A percentile compares a stretch with the other conserved stretches of the same genome.
Conservation (phyloP, 1,140 invertebrate genomes). For the Saccostrea glomerata region DNA sequence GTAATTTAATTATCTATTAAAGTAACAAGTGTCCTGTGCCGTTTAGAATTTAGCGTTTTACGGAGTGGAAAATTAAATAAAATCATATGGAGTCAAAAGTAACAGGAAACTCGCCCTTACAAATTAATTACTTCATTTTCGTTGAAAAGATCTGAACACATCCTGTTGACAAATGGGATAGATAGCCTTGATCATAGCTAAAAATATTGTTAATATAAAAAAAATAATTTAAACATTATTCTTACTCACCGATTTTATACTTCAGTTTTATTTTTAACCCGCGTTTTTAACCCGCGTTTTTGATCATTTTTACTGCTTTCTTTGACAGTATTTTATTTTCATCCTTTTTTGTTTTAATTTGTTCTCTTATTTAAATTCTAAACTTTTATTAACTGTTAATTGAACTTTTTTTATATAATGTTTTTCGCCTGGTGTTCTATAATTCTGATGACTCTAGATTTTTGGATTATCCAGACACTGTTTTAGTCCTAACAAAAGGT, state of each 20-base stretch:
- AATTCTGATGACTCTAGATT: neutral
- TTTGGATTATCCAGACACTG: constrained; percentile 9
- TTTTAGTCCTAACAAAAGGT: neutral
- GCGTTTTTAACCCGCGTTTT: too few relatives aligned
- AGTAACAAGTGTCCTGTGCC: constrained; percentile 26
- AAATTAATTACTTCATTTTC: constrained; percentile 32
- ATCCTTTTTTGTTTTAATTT: too few relatives aligned
- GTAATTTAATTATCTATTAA: constrained; percentile 33
- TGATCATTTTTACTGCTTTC: too few relatives aligned
- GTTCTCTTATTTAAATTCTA: neutral
- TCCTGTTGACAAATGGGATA: constrained; percentile 26
- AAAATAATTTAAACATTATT: neutral
- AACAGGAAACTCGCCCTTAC: constrained; percentile 14
- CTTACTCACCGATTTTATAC: neutral
- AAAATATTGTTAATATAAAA: neutral
- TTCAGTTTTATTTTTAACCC: neutral
- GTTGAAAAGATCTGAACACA: neutral
- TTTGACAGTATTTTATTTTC: too few relatives aligned
- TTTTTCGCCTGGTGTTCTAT: too few relatives aligned
- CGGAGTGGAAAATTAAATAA: neutral
- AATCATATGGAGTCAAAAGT: constrained; percentile 13
- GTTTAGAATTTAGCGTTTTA: neutral
- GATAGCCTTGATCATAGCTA: constrained; percentile 16
- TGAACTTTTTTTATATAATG: too few relatives aligned
- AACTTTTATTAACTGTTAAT: too few relatives aligned